Evolutionary conservation across 2,888 invertebrate species (phyloP), one percentile per base, ranked within the genome.

Genomic region (Branchinecta sandiegonensis): DNA sequence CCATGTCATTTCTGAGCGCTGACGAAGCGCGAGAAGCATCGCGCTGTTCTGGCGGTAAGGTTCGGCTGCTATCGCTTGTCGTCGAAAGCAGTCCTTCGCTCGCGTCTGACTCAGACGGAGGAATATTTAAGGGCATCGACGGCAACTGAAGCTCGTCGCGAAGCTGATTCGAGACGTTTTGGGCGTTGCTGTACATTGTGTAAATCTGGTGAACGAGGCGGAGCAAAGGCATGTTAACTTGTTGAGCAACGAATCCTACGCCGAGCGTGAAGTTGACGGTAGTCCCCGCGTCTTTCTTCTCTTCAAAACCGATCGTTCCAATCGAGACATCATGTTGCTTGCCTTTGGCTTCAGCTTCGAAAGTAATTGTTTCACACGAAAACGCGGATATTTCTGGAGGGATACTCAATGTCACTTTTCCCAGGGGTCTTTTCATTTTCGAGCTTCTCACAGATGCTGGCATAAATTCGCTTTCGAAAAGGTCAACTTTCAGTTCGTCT

Each of bases 131-230:
- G 69, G 70, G 63, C 63, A 56, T 69, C 67, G 72, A 70, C 68
- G 72, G 69, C 70, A 72, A 65, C 2, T 73, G 74, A 14, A 73
- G 64, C 72, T 89, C 87, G 73, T 88, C 88, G 73, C 89, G 86
- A 70, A 95, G 81, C 75, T 94, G 94, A 73, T 87, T 86, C 76
- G 93, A 91, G 0, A 94, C 94, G 76, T 94, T 93, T 76, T 93
- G 91, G 2, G 95, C 93, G 77, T 94, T 95, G 79, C 94, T 93
- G 79, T 94, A 94, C 94, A 96, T 94, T 76, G 93, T 94, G 75
- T 90, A 90, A 76, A 96, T 94, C 81, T 96, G 96, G 79, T 96
- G 94, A 70, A 95, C 81, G 67, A 96, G 82, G 67, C 96, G 81
- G 65, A 96, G 80, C 50, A 96, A 80, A 0, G 95, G 94, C 94